Base-by-base conservation (phyloP, 2,888 invertebrate genomes). In the Mechanitis mazaeus region DNA sequence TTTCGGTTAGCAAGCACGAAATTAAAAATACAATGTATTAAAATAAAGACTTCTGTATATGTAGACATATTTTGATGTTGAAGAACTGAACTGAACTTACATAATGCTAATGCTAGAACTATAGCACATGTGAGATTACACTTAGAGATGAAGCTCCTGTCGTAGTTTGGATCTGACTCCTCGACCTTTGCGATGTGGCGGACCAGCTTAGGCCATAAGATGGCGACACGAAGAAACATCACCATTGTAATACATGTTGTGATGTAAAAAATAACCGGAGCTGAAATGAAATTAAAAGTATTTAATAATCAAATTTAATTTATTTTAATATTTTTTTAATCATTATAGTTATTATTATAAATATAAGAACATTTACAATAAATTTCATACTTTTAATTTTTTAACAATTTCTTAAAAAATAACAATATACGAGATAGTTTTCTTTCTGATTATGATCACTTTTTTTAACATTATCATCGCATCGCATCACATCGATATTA, bases 91-190 rank as follows among this genome's bases (percentile, higher is more conserved):
- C 20, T 20, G 20, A 31, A 77, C 81, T 78, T 65, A 88, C 88
- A 58, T 12, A 83, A 67, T 54, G 87, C 81, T 46, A 85, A 66
- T 1, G 65, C 45, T 1, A 88, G 70, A 0, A 88, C 83, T 0
- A 86, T 68, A 4, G 66, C 75, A 66, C 87, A 88, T 0, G 87
- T 87, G 1, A 81, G 64, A 61, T 83, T 82, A 68, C 87, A 87
- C 66, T 78, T 84, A 1, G 66, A 73, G 0, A 71, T 68, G 1
- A 89, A 67, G 1, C 54, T 74, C 3, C 56, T 66, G 42, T 85
- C 82, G 46, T 70, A 81, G 66, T 75, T 80, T 0, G 85, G 87
- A 33, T 86, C 83, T 50, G 80, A n/a, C 6, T 83, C 78, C 63
- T 89, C 89, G 2, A 76, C 74, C 28, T 71, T 72, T 0, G 80